These are phyloP conservation scores for Hedychridium roseum DNA, from an alignment of 2,888 invertebrate species.

Conservation along the genomic window DNA sequence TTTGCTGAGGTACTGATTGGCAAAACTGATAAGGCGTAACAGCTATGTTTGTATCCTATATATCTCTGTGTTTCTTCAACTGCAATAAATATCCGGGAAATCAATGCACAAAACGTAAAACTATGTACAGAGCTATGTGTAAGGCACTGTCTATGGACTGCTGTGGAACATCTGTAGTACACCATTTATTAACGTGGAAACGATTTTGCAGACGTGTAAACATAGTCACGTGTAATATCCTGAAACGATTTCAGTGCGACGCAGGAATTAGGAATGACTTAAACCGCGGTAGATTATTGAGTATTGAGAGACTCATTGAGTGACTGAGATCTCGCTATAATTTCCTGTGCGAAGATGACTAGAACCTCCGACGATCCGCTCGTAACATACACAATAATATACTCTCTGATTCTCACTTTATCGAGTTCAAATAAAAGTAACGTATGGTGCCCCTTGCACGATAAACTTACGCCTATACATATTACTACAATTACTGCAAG, in stretches of 20 bases:
- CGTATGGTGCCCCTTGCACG: no score
- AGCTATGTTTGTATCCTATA: slow-evolving; percentile 24
- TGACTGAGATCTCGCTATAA: slow-evolving; percentile 16
- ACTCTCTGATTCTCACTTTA: slow-evolving; percentile 4
- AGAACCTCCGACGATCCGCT: slow-evolving; percentile 23
- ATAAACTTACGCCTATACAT: no score
- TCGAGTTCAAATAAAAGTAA: no score
- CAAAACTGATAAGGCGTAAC: slow-evolving; percentile 27
- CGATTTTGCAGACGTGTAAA: slow-evolving; percentile 39
- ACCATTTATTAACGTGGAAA: no score
- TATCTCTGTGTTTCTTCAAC: slow-evolving; percentile 29
- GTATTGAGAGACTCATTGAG: slow-evolving; percentile 15
- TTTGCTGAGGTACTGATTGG: no score
- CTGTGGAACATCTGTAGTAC: no score
- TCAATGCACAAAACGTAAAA: slow-evolving; percentile 37
- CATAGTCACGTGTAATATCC: slow-evolving; percentile 35
- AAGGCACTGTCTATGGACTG: slow-evolving; percentile 45
- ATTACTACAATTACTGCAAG: no score
- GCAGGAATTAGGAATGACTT: slow-evolving; percentile 5
- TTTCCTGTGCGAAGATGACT: slow-evolving; percentile 31
- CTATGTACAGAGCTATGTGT: slow-evolving; percentile 30
- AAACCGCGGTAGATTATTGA: slow-evolving; percentile 4
- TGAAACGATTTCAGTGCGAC: slow-evolving; percentile 3
- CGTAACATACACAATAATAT: slow-evolving; percentile 3
- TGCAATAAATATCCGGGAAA: slow-evolving; percentile 42